Conservation (phyloP, 2,888 invertebrate species). For the Dolichopus griseipennis region DNA sequence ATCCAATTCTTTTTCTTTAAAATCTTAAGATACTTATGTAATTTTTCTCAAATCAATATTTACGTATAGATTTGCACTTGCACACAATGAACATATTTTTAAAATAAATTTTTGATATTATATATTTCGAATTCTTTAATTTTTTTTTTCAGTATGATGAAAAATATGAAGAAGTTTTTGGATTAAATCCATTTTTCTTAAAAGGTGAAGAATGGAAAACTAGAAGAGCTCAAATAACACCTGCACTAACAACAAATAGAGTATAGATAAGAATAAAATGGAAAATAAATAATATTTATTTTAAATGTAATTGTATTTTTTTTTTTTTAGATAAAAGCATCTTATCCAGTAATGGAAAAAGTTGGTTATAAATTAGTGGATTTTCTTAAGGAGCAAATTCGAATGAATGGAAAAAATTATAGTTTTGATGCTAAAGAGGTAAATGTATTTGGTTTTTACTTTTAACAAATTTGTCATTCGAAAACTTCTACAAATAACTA, state of each 20-base stretch:
- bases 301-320: neutral
- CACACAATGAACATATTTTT: too few species aligned
- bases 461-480: too few species aligned
- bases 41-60: too few species aligned
- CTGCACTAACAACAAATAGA: conserved; percentile 46
- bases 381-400: conserved; percentile 31
- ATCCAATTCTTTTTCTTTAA: too few species aligned
- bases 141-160: too few species aligned
- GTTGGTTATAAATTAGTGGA: conserved; percentile 36
- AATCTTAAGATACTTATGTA: too few species aligned
- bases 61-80: too few species aligned
- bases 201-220: conserved; percentile 46
- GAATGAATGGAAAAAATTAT: neutral
- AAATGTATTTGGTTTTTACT: conserved; percentile 18
- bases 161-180: conserved; percentile 23
- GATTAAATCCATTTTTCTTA: conserved; percentile 45
- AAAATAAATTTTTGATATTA: too few species aligned
- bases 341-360: conserved; percentile 39
- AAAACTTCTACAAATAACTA: too few species aligned
- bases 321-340: conserved; percentile 32
- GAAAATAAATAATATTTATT: neutral
- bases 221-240: conserved; percentile 44
- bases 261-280: too few species aligned
- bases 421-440: conserved; percentile 32
- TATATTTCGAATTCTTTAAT: neutral